phyloP scores from a whole-genome alignment of 2,888 invertebrate species.

The Diarsia dahlii region DNA sequence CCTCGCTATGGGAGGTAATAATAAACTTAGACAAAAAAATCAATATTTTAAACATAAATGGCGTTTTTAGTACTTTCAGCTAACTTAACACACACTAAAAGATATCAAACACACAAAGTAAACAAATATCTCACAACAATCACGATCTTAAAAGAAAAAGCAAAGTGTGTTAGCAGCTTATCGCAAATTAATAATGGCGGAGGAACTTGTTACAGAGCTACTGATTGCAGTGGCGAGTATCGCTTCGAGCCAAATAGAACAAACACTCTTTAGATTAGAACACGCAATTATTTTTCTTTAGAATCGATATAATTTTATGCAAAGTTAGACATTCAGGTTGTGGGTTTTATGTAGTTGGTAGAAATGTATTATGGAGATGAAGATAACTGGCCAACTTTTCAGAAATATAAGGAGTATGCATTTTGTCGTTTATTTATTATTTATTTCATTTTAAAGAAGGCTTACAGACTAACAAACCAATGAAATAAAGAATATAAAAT shows the following conservation, averaged over 20 bases:
- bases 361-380: not conserved
- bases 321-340: not conserved
- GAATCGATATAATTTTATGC: conserved; percentile 12
- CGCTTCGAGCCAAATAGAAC: conserved; percentile 56
- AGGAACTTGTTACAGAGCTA: conserved; percentile 54
- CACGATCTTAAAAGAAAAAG: conserved; percentile 38
- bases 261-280: conserved; percentile 53
- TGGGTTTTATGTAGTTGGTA: not conserved
- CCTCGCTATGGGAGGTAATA: no score
- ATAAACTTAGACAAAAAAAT: not conserved
- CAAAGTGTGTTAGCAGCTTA: conserved; percentile 53
- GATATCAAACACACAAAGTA: no score
- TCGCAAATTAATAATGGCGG: conserved; percentile 59
- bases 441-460: no score
- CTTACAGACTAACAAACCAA: no score
- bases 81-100: conserved; percentile 11
- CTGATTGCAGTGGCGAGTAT: conserved; percentile 57
- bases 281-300: conserved; percentile 48
- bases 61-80: not conserved
- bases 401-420: not conserved
- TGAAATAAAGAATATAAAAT: no score
- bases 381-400: not conserved
- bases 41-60: not conserved
- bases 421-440: no score
- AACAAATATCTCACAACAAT: conserved; percentile 57